Conservation (phyloP, 2,888 invertebrate genomes). For the Nyleta sp. region DNA sequence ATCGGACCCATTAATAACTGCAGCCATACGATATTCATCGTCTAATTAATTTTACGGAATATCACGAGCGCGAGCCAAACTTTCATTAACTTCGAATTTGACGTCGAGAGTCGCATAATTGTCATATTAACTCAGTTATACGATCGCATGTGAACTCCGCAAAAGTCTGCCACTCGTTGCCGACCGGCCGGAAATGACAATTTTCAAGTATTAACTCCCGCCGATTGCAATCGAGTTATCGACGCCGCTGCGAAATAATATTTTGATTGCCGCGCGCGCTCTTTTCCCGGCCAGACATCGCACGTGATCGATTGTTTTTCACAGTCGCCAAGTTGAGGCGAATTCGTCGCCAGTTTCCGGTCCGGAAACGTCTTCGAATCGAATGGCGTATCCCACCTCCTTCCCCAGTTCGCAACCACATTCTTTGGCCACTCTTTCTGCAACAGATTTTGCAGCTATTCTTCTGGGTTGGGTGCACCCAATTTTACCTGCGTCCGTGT, state of each 20-base stretch:
- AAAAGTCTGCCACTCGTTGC: conserved; percentile 12
- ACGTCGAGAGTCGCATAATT: conserved; percentile 30
- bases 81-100: conserved; percentile 38
- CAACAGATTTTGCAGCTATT: too few relatives aligned
- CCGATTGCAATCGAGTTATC: conserved; percentile 30
- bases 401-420: too few relatives aligned
- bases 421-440: too few relatives aligned
- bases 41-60: conserved; percentile 38
- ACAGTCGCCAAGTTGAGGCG: too few relatives aligned
- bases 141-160: conserved; percentile 18
- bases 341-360: too few relatives aligned
- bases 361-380: too few relatives aligned
- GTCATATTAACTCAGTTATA: conserved; percentile 27
- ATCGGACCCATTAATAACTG: conserved; percentile 13
- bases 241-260: conserved; percentile 6
- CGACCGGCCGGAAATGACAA: conserved; percentile 5
- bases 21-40: conserved; percentile 10
- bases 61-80: conserved; percentile 30
- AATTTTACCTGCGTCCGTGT: too few relatives aligned
- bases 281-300: neutral
- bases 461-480: too few relatives aligned
- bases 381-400: too few relatives aligned
- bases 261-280: conserved; percentile 1
- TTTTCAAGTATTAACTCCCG: conserved; percentile 22
- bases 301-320: conserved; percentile 4